A percentile compares a stretch with the other conserved stretches of the same genome.
Conservation (phyloP, 2,113 vertebrate species). For the Raja brachyura region DNA sequence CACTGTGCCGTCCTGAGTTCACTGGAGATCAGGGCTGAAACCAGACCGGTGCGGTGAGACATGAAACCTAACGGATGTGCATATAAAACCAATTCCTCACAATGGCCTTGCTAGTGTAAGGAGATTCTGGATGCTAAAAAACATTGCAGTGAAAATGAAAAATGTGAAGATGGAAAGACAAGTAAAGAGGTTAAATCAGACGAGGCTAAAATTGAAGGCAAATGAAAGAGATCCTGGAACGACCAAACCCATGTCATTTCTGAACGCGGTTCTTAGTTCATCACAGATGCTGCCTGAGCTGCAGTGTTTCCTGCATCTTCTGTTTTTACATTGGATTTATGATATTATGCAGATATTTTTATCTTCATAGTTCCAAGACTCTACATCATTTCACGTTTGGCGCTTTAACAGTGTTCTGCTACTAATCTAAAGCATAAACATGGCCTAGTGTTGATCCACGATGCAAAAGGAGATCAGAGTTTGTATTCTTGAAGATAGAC, state of each 20-base stretch:
- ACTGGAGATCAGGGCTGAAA: too few relatives aligned
- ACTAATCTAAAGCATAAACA: neutral
- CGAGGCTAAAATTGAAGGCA: neutral
- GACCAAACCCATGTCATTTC: neutral
- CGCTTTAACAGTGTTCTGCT: neutral
- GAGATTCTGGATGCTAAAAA: too few relatives aligned
- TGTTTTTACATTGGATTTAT: too few relatives aligned
- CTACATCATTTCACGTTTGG: too few relatives aligned
- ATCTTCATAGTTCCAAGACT: neutral
- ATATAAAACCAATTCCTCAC: neutral
- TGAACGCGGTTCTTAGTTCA: neutral
- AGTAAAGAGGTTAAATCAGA: neutral
- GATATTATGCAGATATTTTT: too few relatives aligned
- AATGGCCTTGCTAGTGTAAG: neutral
- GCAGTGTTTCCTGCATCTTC: too few relatives aligned
- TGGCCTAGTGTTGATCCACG: neutral
- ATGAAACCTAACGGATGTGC: too few relatives aligned
- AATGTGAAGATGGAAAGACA: neutral
- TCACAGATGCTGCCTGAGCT: too few relatives aligned
- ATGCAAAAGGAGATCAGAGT: too few relatives aligned
- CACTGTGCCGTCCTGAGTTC: too few relatives aligned
- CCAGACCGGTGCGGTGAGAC: too few relatives aligned
- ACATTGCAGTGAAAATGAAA: neutral
- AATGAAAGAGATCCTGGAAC: neutral
- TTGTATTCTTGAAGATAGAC: neutral